Evolutionary conservation across 1,140 invertebrate species (phyloP).

Genomic region (Ceratina calcarata): DNA sequence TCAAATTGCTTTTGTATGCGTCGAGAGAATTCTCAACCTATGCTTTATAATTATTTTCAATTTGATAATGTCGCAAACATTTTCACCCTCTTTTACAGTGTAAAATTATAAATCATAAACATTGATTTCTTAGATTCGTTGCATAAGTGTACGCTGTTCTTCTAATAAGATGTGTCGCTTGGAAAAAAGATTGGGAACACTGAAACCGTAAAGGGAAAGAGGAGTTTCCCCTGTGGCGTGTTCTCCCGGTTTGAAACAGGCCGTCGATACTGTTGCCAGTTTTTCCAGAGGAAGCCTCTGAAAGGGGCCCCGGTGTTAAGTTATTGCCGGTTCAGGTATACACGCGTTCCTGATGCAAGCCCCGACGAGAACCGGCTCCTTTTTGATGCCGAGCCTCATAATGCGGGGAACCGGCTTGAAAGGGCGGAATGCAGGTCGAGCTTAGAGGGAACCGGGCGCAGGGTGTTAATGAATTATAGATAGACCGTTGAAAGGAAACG

Average conservation of each 20-base stretch:
- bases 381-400: too few species aligned
- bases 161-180: too few species aligned
- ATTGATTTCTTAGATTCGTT: too few species aligned
- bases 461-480: constrained; percentile 18
- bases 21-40: not conserved
- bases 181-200: not conserved
- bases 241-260: not conserved
- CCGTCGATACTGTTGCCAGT: constrained; percentile 11
- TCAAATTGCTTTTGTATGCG: too few species aligned
- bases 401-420: not conserved
- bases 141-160: too few species aligned
- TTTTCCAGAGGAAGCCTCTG: not conserved
- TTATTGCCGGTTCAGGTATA: constrained; percentile 36
- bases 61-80: too few species aligned
- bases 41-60: too few species aligned
- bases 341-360: too few species aligned
- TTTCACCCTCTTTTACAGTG: too few species aligned
- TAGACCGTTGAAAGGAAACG: not conserved
- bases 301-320: constrained; percentile 20
- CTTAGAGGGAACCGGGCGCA: not conserved
- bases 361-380: not conserved
- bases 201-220: not conserved
- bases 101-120: too few species aligned
- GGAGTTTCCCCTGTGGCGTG: not conserved
- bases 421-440: not conserved